A percentile compares a stretch with the other conserved stretches of the same genome.
Conservation (phyloP, 2,113 vertebrate species). For the Geothlypis trichas region DNA sequence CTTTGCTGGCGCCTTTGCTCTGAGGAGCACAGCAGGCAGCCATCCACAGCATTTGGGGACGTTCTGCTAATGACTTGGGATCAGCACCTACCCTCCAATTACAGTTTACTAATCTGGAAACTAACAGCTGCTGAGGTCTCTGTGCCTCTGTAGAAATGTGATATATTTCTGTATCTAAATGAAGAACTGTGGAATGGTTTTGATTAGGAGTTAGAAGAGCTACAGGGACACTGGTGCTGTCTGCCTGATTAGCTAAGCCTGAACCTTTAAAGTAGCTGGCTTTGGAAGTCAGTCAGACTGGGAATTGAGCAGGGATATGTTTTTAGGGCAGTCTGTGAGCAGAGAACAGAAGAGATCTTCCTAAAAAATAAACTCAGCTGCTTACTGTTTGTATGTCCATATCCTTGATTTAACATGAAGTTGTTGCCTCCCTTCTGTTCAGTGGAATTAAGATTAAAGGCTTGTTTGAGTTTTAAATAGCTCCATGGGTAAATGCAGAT, state of each 20-base stretch:
- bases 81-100: slow-evolving; percentile 15
- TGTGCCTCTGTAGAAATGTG: not conserved
- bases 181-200: not conserved
- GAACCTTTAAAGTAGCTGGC: not conserved
- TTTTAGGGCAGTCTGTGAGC: not conserved
- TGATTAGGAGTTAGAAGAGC: not conserved
- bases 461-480: not conserved
- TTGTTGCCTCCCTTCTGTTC: not conserved
- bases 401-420: not conserved
- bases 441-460: not conserved
- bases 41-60: not conserved
- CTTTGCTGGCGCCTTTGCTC: not conserved
- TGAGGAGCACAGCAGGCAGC: not conserved
- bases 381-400: not conserved
- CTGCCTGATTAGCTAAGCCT: not conserved
- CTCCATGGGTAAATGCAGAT: not conserved
- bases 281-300: not conserved
- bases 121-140: slow-evolving; percentile 1
- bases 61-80: not conserved
- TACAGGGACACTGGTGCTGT: not conserved
- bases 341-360: not conserved
- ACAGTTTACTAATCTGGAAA: slow-evolving; percentile 10
- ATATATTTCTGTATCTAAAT: not conserved
- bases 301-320: not conserved
- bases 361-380: not conserved